Evolutionary conservation across 2,797 vertebrate genomes (phyloP), one percentile per base, ranked within the genome.

Genomic region (Lagodon rhomboides): DNA sequence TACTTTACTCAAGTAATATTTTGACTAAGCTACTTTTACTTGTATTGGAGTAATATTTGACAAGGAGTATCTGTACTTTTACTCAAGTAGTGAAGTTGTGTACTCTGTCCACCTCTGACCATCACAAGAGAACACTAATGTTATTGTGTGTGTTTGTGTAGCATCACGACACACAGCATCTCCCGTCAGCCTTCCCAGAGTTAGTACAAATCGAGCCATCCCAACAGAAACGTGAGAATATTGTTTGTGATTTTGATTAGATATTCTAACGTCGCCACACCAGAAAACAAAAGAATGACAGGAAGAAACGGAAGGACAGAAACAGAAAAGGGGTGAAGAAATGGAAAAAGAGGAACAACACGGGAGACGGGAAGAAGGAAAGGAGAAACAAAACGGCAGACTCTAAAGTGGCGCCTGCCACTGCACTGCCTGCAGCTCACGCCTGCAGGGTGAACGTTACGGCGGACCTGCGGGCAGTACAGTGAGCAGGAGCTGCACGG

Each of bases 361-460:
- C 34, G 51, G 44, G 46, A 72, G 15, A 80, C n/a, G n/a, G 53
- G 58, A 0, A 10, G 63, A 47, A 60, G 46, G 62, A 41, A 53
- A 55, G 18, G 34, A 17, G 9, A 65, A 60, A 69, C 13, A 44
- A 71, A 73, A 86, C 46, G 27, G 60, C 64, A 63, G 85, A 77
- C 78, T 87, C 64, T 62, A 55, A 68, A 74, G 88, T 78, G 89
- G 78, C 80, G 74, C 86, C 55, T 23, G 41, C 62, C 79, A 75
- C 94, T 94, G 93, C 59, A 94, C 96, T 96, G 90, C 12, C 94
- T 68, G 81, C 20, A 50, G 93, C 94, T 96, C 91, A 65, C 89
- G 85, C 90, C 76, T 10, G 54, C 11, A 34, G 49, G 16, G 11
- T 1, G 18, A 72, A 8, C 3, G 0, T 44, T 10, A 77, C 83